A percentile compares a stretch with the other conserved stretches of the same genome.
phyloP scores from a whole-genome alignment of 2,113 vertebrate species.

The Lepus timidus region DNA sequence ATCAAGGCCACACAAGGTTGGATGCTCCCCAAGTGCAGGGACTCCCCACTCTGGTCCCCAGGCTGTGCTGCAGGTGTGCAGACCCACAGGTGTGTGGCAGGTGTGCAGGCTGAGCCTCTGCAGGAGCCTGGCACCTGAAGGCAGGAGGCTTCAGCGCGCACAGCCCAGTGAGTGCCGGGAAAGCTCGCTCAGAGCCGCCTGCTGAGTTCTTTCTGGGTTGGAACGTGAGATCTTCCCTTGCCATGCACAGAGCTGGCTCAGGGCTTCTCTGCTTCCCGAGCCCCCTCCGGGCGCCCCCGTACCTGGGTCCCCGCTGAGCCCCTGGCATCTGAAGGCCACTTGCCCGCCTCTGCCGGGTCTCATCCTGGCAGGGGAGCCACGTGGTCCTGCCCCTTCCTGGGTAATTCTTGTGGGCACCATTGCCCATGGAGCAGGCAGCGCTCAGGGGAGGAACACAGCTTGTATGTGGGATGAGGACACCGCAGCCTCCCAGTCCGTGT shows the following conservation, averaged over 20 bases:
- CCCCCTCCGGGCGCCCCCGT: fast-evolving
- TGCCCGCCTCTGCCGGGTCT: not conserved
- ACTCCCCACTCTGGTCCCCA: no score
- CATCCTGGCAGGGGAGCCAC: not conserved
- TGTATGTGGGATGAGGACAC: not conserved
- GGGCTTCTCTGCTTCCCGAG: not conserved
- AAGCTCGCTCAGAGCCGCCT: not conserved
- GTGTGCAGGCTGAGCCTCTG: not conserved
- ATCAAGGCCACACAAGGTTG: not conserved
- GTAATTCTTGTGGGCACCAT: not conserved
- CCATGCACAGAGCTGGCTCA: fast-evolving
- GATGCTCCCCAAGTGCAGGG: not conserved
- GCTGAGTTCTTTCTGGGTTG: no score
- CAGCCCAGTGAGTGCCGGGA: no score
- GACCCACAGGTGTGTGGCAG: not conserved
- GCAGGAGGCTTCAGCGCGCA: no score
- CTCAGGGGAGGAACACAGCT: not conserved
- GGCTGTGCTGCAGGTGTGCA: not conserved
- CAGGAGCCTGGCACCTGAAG: no score
- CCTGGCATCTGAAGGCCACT: no score
- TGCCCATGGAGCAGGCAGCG: not conserved
- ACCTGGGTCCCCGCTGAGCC: not conserved
- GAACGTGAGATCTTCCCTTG: not conserved
- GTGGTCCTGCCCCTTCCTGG: not conserved
- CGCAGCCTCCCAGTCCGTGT: not conserved